Conservation (phyloP, 2,888 invertebrate genomes). For the Cryptus viduatorius region DNA sequence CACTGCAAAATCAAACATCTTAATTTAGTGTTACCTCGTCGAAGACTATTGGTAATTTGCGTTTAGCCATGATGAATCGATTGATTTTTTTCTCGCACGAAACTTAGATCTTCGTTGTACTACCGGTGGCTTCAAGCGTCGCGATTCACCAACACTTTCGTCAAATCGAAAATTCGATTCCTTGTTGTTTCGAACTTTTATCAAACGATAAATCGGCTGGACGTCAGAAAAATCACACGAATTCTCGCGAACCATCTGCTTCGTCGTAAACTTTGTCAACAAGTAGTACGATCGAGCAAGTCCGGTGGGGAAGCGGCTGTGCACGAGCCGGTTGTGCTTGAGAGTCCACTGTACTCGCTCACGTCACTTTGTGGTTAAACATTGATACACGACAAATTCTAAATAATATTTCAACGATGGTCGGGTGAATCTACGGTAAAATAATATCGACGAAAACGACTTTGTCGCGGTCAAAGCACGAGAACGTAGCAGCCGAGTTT, state of each 20-base stretch:
- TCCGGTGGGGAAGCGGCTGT: no score
- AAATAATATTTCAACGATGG: background rate
- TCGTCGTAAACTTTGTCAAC: background rate
- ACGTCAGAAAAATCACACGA: background rate
- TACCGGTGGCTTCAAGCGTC: background rate
- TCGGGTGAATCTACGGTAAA: background rate
- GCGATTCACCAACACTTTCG: background rate
- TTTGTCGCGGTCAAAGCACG: background rate
- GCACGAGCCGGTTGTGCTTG: no score
- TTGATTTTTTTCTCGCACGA: background rate
- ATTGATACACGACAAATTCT: background rate
- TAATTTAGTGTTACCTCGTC: conserved; percentile 38
- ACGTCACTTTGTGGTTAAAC: background rate
- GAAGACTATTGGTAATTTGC: conserved; percentile 43
- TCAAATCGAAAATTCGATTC: background rate
- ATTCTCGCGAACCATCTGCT: background rate
- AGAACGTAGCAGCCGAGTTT: background rate
- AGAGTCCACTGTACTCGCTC: background rate
- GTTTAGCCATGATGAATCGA: conserved; percentile 46
- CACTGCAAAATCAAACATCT: background rate
- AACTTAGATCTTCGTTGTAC: background rate
- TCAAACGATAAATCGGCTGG: background rate
- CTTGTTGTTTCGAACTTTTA: background rate
- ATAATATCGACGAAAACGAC: background rate
- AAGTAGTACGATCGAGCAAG: background rate